Evolutionary conservation across 2,113 vertebrate genomes (phyloP).

Genomic region (Spea multiplicata): DNA sequence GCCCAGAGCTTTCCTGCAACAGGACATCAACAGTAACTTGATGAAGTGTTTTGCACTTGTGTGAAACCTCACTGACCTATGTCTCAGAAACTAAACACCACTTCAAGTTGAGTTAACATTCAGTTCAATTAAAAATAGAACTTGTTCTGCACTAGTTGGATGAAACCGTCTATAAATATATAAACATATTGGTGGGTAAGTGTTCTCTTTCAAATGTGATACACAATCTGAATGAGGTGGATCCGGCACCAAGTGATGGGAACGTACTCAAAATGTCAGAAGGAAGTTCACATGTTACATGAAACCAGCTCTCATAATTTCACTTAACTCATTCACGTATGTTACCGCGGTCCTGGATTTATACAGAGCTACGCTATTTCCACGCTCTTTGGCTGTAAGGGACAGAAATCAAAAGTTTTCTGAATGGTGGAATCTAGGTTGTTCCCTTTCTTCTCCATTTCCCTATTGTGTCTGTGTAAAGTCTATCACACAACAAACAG

Average conservation of each 20-base stretch:
- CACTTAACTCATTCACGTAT: background rate
- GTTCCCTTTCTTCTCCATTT: too few relatives aligned
- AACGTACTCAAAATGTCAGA: slow-evolving; percentile 39
- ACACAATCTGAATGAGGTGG: slow-evolving; percentile 38
- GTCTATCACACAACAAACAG: too few relatives aligned
- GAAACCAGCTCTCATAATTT: slow-evolving; percentile 20
- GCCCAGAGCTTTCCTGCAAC: background rate
- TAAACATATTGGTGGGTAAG: slow-evolving; percentile 48
- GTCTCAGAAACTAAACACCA: slow-evolving; percentile 50
- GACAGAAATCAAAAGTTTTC: too few relatives aligned
- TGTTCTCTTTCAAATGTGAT: slow-evolving; percentile 47
- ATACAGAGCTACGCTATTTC: too few relatives aligned
- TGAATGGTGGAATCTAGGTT: too few relatives aligned
- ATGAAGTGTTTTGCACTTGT: slow-evolving; percentile 10
- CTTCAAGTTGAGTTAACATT: slow-evolving; percentile 40
- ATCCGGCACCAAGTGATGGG: slow-evolving; percentile 33
- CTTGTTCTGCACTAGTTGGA: slow-evolving; percentile 46
- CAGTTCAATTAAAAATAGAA: slow-evolving; percentile 59
- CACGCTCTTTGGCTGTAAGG: too few relatives aligned
- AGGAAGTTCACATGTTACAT: slow-evolving; percentile 40
- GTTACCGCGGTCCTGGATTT: too few relatives aligned
- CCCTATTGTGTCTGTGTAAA: too few relatives aligned
- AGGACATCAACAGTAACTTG: background rate
- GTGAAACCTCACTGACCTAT: slow-evolving; percentile 30
- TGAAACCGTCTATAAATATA: slow-evolving; percentile 58